Conservation (phyloP, 1,140 invertebrate genomes). For the Adelges cooleyi region DNA sequence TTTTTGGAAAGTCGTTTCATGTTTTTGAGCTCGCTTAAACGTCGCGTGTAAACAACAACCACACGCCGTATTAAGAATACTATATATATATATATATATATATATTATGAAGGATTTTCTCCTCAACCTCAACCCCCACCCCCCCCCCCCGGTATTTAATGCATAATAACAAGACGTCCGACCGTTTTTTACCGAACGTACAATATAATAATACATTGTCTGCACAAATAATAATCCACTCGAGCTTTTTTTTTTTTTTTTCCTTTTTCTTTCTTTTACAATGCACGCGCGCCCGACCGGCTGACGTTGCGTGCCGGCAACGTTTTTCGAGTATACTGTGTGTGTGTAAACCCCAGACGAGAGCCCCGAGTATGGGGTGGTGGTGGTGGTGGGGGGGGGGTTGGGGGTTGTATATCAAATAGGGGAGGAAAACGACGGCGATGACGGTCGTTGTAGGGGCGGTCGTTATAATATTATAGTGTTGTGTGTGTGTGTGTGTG, state of each 20-base stretch:
- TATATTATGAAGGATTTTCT: no score
- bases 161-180: constrained; percentile 17
- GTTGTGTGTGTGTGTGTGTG: no score
- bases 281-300: background rate
- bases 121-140: no score
- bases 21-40: no score
- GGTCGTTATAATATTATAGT: no score
- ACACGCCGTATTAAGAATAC: no score
- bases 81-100: no score
- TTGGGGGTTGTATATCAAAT: background rate
- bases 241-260: constrained; percentile 23
- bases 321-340: background rate
- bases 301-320: background rate
- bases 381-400: background rate
- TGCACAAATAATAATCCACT: constrained; percentile 25
- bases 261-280: background rate
- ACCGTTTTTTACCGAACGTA: constrained; percentile 26
- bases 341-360: background rate
- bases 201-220: no score
- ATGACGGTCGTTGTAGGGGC: background rate
- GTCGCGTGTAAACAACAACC: no score
- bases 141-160: no score
- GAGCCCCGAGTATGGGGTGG: background rate
- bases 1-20: no score
- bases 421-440: no score